These are phyloP conservation scores for Erebia ligea DNA, from an alignment of 2,888 invertebrate species.

Conservation along the genomic window DNA sequence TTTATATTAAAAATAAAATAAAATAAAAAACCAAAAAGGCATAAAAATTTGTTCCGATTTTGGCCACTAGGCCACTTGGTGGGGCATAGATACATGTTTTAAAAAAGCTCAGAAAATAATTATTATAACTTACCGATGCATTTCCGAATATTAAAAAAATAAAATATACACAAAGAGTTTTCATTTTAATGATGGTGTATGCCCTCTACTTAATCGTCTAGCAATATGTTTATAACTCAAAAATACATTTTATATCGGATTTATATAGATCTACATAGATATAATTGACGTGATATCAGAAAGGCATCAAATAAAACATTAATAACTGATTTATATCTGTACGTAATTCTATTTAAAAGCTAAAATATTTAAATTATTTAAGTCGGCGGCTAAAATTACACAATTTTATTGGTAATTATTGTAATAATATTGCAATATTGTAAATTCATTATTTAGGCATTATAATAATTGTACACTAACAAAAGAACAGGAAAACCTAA, in stretches of 20 bases:
- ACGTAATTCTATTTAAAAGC: not conserved
- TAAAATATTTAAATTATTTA: not conserved
- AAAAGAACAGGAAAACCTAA: not conserved
- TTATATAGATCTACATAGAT: slow-evolving; percentile 3
- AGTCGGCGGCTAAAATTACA: not conserved
- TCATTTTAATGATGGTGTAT: not conserved
- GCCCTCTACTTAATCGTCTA: not conserved
- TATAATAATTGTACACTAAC: not conserved
- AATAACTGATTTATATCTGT: too few relatives aligned
- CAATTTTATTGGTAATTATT: not conserved
- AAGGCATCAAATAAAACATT: slow-evolving; percentile 10
- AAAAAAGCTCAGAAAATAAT: not conserved
- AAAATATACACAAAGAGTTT: not conserved
- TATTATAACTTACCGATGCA: slow-evolving; percentile 7
- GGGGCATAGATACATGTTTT: too few relatives aligned
- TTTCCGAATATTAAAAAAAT: not conserved
- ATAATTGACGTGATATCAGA: slow-evolving; percentile 2
- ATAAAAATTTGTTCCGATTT: too few relatives aligned
- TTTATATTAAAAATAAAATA: too few relatives aligned
- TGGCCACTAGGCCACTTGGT: too few relatives aligned
- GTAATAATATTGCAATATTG: not conserved
- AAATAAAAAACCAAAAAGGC: too few relatives aligned
- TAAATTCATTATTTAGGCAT: not conserved
- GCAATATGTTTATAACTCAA: not conserved
- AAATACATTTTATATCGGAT: not conserved